Evolutionary conservation across 2,113 vertebrate genomes (phyloP).

Genomic region (Oplegnathus fasciatus): DNA sequence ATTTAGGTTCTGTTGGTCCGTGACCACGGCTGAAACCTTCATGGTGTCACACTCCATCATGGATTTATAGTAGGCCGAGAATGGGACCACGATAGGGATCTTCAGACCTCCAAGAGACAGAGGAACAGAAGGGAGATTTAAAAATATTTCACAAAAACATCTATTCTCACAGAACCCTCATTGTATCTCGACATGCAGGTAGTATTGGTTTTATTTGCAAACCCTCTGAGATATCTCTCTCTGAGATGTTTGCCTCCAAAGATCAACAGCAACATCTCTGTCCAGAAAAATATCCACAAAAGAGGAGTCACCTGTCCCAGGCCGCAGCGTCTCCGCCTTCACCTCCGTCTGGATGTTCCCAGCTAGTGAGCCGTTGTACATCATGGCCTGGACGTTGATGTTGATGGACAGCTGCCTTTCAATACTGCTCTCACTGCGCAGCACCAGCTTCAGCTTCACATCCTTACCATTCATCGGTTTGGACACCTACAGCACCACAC

Average conservation of each 20-base stretch:
- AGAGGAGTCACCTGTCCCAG: slow-evolving; percentile 58
- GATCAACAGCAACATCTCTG: slow-evolving; percentile 1
- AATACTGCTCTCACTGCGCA: slow-evolving; percentile 7
- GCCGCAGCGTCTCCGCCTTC: slow-evolving; percentile 39
- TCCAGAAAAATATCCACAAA: neutral
- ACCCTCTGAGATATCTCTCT: neutral
- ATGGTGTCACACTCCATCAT: slow-evolving; percentile 83
- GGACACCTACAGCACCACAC: slow-evolving; percentile 36
- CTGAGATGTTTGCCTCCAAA: neutral
- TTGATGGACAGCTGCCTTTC: slow-evolving; percentile 43
- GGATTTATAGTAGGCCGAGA: slow-evolving; percentile 81
- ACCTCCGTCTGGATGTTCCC: slow-evolving; percentile 32
- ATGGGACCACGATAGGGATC: slow-evolving; percentile 85
- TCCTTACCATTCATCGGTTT: slow-evolving; percentile 58
- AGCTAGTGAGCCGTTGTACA: slow-evolving; percentile 45
- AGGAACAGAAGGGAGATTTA: neutral
- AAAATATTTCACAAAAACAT: neutral
- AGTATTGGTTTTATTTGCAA: neutral
- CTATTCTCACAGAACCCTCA: no score
- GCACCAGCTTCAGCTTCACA: slow-evolving; percentile 56
- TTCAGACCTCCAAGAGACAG: slow-evolving; percentile 80
- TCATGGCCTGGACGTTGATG: slow-evolving; percentile 63
- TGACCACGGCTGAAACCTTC: slow-evolving; percentile 80
- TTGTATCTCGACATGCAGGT: neutral
- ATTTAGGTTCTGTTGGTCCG: slow-evolving; percentile 43